A percentile compares a stretch with the other conserved stretches of the same genome.
These are phyloP conservation scores for Mayetiola destructor DNA, from an alignment of 2,888 invertebrate genomes.

Conservation along the genomic window DNA sequence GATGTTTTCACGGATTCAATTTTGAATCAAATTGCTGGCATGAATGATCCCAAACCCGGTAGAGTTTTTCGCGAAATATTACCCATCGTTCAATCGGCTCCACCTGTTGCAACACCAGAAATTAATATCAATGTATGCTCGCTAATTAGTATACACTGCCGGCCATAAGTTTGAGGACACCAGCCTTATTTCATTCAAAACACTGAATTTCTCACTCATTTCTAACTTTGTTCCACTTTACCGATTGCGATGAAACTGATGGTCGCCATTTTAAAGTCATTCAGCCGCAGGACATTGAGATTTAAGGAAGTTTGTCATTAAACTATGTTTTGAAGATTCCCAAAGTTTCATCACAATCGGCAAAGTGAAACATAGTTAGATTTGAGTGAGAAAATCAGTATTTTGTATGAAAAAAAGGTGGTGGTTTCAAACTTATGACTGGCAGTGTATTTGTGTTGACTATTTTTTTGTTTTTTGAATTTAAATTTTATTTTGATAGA, in stretches of 20 bases:
- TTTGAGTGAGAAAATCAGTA: too few relatives aligned
- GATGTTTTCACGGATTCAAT: conserved; percentile 70
- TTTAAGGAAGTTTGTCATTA: too few relatives aligned
- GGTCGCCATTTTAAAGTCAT: too few relatives aligned
- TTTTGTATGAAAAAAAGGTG: too few relatives aligned
- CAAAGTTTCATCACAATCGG: conserved; percentile 22
- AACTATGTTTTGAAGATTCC: too few relatives aligned
- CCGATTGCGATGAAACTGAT: not conserved
- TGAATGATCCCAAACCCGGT: conserved; percentile 74
- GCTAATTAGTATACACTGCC: not conserved
- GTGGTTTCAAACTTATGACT: too few relatives aligned
- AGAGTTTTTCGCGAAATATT: conserved; percentile 62
- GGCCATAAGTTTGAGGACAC: not conserved
- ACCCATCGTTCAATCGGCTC: conserved; percentile 57
- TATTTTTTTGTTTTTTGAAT: conserved; percentile 16
- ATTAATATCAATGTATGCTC: conserved; percentile 46
- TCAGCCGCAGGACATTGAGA: too few relatives aligned
- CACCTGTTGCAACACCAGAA: conserved; percentile 49
- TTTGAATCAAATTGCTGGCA: conserved; percentile 58
- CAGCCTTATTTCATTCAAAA: too few relatives aligned
- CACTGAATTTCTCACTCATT: not conserved
- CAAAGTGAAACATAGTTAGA: too few relatives aligned
- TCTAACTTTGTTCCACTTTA: not conserved
- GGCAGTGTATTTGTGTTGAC: too few relatives aligned
- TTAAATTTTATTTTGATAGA: conserved; percentile 34